Percentiles rank a stretch among this genome's conserved stretches.
Evolutionary conservation across 2,797 vertebrate species (phyloP).

Genomic region (Austrolebias charrua): DNA sequence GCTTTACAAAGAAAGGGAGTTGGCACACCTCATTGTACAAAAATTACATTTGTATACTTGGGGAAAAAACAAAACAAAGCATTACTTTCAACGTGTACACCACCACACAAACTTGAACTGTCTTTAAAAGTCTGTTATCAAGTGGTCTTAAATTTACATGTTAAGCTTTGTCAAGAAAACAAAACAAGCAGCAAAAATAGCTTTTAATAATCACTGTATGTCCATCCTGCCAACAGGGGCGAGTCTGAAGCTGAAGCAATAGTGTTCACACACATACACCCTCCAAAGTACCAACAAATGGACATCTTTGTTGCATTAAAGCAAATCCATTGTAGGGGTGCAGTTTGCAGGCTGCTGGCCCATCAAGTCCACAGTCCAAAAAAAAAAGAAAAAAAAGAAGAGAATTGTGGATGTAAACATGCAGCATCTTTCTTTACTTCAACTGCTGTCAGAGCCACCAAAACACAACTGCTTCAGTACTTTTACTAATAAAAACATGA

Average conservation of each 20-base stretch:
- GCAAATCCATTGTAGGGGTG: conserved; percentile 65
- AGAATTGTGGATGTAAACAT: conserved; percentile 53
- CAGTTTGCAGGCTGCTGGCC: conserved; percentile 74
- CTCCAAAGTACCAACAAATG: conserved; percentile 68
- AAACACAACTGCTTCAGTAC: conserved; percentile 54
- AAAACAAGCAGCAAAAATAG: conserved; percentile 56
- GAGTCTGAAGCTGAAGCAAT: conserved; percentile 73
- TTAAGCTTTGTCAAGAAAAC: conserved; percentile 60
- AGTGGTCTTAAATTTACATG: conserved; percentile 74
- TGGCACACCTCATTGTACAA: conserved; percentile 89
- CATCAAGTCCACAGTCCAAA: conserved; percentile 58
- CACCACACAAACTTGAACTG: conserved; percentile 75
- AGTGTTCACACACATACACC: conserved; percentile 44
- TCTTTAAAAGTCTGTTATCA: conserved; percentile 38
- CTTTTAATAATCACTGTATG: conserved; percentile 72
- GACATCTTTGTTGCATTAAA: conserved; percentile 66
- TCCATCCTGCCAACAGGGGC: conserved; percentile 65
- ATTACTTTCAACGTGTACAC: conserved; percentile 82
- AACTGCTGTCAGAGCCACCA: conserved; percentile 31
- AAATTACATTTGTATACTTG: conserved; percentile 84
- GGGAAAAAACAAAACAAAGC: conserved; percentile 71
- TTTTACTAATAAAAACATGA: conserved; percentile 64
- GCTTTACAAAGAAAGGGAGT: conserved; percentile 84
- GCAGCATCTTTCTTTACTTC: conserved; percentile 37
- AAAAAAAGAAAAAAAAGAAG: conserved; percentile 1